A percentile compares a stretch with the other conserved stretches of the same genome.
Evolutionary conservation across 2,113 vertebrate species (phyloP).

Genomic region (Nymphicus hollandicus): DNA sequence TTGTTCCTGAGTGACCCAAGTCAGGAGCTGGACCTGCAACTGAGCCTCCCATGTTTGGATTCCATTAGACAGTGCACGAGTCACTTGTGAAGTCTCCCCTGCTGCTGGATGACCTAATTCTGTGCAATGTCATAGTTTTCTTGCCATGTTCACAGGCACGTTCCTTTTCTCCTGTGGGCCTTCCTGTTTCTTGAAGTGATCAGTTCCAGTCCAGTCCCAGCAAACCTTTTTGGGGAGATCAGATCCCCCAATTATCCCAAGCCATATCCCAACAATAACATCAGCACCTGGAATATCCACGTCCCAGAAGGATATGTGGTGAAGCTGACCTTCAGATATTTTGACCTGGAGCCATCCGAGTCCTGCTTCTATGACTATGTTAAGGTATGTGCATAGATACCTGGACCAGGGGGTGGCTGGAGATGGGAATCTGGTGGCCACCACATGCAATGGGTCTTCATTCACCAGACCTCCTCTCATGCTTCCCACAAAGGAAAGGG

Average conservation of each 20-base stretch:
- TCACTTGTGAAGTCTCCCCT: background rate
- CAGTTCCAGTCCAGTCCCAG: background rate
- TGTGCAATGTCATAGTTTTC: background rate
- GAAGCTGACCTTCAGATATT: conserved; percentile 82
- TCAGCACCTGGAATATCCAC: conserved; percentile 75
- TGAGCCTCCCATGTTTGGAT: background rate
- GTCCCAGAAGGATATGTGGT: conserved; percentile 84
- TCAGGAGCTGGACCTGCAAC: background rate
- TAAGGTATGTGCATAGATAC: conserved; percentile 73
- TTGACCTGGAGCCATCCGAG: conserved; percentile 87
- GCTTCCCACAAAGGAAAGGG: background rate
- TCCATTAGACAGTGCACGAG: background rate
- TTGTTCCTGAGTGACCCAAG: background rate
- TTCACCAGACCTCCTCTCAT: background rate
- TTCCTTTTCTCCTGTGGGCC: background rate
- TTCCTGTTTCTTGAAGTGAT: conserved; percentile 12
- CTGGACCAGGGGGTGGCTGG: background rate
- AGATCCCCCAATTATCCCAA: conserved; percentile 83
- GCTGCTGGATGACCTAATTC: background rate
- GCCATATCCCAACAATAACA: conserved; percentile 80
- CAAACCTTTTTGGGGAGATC: conserved; percentile 76
- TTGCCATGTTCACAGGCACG: conserved; percentile 47
- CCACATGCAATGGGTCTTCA: background rate
- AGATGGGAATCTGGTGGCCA: background rate
- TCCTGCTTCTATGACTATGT: conserved; percentile 87